Conservation (phyloP, 2,113 vertebrate genomes). For the Aplodontia rufa region DNA sequence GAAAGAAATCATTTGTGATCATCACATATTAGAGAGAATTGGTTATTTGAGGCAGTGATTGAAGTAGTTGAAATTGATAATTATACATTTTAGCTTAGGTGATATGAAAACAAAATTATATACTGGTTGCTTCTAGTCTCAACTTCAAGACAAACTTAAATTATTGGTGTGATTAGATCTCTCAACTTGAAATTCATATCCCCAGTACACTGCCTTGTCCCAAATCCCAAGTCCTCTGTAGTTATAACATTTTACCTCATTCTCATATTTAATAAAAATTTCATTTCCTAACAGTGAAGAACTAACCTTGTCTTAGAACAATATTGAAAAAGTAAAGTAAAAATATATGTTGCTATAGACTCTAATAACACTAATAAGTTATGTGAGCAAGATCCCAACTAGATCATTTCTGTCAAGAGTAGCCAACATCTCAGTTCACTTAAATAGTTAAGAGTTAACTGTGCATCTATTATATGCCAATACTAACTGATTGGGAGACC, state of each 20-base stretch:
- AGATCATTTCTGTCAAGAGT: not conserved
- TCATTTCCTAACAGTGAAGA: not conserved
- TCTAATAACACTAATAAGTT: too few relatives aligned
- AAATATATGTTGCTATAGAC: too few relatives aligned
- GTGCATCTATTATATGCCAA: not conserved
- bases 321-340: too few relatives aligned
- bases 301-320: conserved; percentile 36
- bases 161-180: not conserved
- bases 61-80: conserved; percentile 4
- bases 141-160: not conserved
- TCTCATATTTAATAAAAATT: conserved; percentile 38
- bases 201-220: not conserved
- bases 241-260: not conserved
- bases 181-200: not conserved
- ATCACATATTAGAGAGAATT: not conserved
- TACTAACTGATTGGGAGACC: not conserved
- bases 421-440: not conserved
- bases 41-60: not conserved
- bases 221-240: not conserved
- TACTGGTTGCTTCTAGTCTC: not conserved
- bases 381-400: not conserved
- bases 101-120: not conserved
- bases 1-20: not conserved
- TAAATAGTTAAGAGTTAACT: not conserved
- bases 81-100: not conserved